Base-by-base conservation (phyloP, 2,113 vertebrate genomes). In the Mesocricetus auratus region DNA sequence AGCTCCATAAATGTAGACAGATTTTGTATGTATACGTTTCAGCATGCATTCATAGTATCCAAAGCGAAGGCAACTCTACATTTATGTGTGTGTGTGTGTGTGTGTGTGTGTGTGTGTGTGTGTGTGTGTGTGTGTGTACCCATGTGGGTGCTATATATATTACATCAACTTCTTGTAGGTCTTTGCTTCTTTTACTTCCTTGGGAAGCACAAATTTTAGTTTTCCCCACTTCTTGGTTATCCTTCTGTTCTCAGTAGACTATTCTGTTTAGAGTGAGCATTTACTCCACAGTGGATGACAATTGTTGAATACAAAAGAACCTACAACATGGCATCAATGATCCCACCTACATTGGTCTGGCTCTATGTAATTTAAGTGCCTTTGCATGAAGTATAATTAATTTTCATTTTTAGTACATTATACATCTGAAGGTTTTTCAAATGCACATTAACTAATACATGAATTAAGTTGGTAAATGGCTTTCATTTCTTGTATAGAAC, bases 381-480 rank as follows among this genome's bases (percentile, higher is more conserved):
- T 96, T 94, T 88, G 45, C 81, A 86, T 90, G 89, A 97, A 74
- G 15, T 56, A 93, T 93, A 97, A 96, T 88, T 97, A 95, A 96
- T 94, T 95, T 50, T 94, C 66, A 78, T 93, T 96, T 96, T 97
- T 92, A 96, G 69, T 47, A 89, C 71, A 53, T 89, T 89, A 62
- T 24, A 58, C 90, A 93, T 95, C 94, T 92, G 83, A 60, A 94
- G 91, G 56, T 62, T 87, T 85, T 90, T 86, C 78, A 89, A 92
- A 87, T 94, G 88, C 88, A 88, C 88, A 91, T 82, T 89, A 94
- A 22, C 92, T 85, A 68, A 88, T 75, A 90, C 53, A 71, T 82
- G 95, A 86, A 90, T 94, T 94, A 94, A 42, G 7, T 29, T 58
- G 45, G 58, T 60, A 89, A 53, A 42, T 53, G 64, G 69, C 75